Evolutionary conservation across 2,888 invertebrate species (phyloP), one percentile per base, ranked within the genome.

Genomic region (Eupeodes latifasciatus): DNA sequence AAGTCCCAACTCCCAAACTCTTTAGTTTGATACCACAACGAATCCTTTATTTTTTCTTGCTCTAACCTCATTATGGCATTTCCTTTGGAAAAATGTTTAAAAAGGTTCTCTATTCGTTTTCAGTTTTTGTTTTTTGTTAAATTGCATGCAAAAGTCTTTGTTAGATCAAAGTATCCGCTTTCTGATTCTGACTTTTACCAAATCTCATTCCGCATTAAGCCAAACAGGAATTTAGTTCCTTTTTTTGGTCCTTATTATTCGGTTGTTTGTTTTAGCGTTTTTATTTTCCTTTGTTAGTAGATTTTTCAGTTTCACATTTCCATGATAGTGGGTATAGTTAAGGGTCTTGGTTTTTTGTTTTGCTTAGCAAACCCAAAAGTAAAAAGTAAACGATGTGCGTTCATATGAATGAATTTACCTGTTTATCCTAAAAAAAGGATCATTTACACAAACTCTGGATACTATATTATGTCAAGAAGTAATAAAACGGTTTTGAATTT

Each of bases 121-220:
- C 34, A 27, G 6, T 27, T 66, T 1, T 51, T 51, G 2, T n/a
- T 12, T 55, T n/a, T 67, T 51, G n/a, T 27, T 47, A n/a, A 49
- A 64, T 64, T 67, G 27, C 14, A 67, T 64, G 64, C 44, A 67
- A 67, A 62, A 67, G 27, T 27, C 67, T 67, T 67, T 67, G 67
- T 67, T 27, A 67, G 49, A 67, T 49, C 53, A 69, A 53, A 69
- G 69, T 69, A 53, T 69, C 69, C 69, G 69, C 69, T 69, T 69
- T 69, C 36, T 69, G 69, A 53, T 69, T 69, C 36, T 69, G 69
- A 53, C 69, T 53, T 69, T 53, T 53, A 9, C 10, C 34, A 69
- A 69, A 69, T 69, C 69, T 69, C 69, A 69, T 69, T 53, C 69
- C 53, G 16, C 51, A 69, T 53, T 53, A 34, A 69, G 53, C 19